Percentiles rank a stretch among this genome's conserved stretches.
phyloP scores from a whole-genome alignment of 2,888 invertebrate genomes.

The Hipparchia sbordonii region DNA sequence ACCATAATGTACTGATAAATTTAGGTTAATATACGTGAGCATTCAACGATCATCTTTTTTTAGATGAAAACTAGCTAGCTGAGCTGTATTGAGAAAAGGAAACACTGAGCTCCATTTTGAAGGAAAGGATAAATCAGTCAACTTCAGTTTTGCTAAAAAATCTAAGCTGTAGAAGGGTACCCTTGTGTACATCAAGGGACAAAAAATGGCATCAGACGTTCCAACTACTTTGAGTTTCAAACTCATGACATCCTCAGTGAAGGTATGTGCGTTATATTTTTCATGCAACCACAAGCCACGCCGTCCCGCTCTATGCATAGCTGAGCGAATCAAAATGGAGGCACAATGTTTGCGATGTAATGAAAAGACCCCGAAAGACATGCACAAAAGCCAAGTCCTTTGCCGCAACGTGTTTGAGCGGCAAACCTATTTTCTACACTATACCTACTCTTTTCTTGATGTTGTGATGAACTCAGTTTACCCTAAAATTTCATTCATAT shows the following conservation, averaged over 20 bases:
- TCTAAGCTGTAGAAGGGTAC: not conserved
- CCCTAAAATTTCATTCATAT: not conserved
- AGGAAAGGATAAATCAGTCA: no score
- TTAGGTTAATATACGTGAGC: no score
- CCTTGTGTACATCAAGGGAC: not conserved
- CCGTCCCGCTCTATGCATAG: slow-evolving; percentile 42
- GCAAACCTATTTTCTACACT: slow-evolving; percentile 36
- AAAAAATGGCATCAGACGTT: slow-evolving; percentile 20
- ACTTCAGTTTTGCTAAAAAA: no score
- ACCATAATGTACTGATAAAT: no score
- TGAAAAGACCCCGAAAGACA: slow-evolving; percentile 43
- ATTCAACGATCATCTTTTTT: no score
- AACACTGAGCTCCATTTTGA: no score
- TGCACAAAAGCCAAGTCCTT: slow-evolving; percentile 38
- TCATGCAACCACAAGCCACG: slow-evolving; percentile 40
- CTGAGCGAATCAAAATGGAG: slow-evolving; percentile 41
- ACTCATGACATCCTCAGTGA: slow-evolving; percentile 39
- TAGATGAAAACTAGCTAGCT: no score
- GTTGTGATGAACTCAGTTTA: slow-evolving; percentile 3
- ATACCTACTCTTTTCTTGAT: slow-evolving; percentile 26
- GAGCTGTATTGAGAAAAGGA: no score
- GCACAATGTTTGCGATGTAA: slow-evolving; percentile 43
- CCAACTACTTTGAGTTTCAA: slow-evolving; percentile 33
- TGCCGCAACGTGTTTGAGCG: slow-evolving; percentile 30
- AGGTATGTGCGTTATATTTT: slow-evolving; percentile 43